phyloP scores from a whole-genome alignment of 1,140 invertebrate species.

The Mercenaria mercenaria region DNA sequence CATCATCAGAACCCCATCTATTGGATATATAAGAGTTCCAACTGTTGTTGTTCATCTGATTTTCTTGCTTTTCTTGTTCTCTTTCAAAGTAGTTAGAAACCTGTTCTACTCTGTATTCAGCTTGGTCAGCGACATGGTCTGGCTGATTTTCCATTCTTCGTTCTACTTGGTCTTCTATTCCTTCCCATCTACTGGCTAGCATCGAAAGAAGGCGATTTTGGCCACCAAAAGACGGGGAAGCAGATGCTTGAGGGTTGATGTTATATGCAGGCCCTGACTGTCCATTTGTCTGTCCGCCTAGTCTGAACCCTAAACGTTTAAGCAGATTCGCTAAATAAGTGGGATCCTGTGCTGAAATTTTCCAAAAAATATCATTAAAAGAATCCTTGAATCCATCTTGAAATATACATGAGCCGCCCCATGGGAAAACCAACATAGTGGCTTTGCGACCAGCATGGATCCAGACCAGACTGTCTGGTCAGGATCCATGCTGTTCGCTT shows the following conservation, averaged over 20 bases:
- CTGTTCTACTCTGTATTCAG: background rate
- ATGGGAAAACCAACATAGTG: too few species aligned
- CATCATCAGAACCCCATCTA: background rate
- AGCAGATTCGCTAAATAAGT: background rate
- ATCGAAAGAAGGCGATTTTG: background rate
- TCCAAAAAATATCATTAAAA: background rate
- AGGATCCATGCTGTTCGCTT: too few species aligned
- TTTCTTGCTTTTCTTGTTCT: background rate
- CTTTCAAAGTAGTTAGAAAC: background rate
- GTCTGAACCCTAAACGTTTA: too few species aligned
- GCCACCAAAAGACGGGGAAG: background rate
- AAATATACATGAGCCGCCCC: too few species aligned
- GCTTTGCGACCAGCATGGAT: too few species aligned
- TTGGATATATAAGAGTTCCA: background rate
- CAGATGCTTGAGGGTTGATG: background rate
- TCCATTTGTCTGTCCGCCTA: background rate
- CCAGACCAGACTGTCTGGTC: too few species aligned
- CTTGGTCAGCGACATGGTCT: background rate
- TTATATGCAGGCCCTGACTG: background rate
- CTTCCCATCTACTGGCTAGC: background rate
- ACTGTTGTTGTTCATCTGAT: background rate
- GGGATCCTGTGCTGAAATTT: background rate
- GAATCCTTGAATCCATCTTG: too few species aligned
- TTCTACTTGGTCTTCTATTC: background rate
- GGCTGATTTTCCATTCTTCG: background rate